These are phyloP conservation scores for Andrena hattorfiana DNA, from an alignment of 2,888 invertebrate species.

Conservation along the genomic window DNA sequence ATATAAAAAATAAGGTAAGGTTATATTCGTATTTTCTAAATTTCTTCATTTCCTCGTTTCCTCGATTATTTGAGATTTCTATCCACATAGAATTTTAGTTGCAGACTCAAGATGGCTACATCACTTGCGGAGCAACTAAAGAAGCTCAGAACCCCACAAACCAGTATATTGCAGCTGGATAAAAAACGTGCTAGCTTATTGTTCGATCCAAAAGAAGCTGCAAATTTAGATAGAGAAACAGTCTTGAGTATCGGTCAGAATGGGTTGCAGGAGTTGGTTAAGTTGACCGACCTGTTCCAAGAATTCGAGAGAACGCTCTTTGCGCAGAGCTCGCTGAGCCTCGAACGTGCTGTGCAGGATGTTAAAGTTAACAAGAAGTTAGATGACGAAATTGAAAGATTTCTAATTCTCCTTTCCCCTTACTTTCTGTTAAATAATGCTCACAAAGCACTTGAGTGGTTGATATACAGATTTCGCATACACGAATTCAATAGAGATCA, in stretches of 20 bases:
- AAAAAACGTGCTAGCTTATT: constrained; percentile 93
- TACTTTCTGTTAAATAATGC: constrained; percentile 94
- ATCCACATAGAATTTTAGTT: background rate
- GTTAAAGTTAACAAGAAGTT: constrained; percentile 91
- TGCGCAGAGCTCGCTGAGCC: constrained; percentile 90
- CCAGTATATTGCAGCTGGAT: constrained; percentile 88
- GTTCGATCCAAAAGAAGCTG: constrained; percentile 96
- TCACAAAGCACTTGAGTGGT: constrained; percentile 98
- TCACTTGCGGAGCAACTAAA: constrained; percentile 93
- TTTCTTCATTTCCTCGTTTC: background rate
- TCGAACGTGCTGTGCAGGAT: constrained; percentile 93
- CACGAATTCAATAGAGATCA: constrained; percentile 95
- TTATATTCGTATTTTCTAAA: constrained; percentile 1
- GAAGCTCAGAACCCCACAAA: constrained; percentile 91
- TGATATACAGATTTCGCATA: constrained; percentile 95
- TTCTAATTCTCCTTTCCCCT: constrained; percentile 93
- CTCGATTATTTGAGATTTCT: background rate
- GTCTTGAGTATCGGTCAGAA: constrained; percentile 93
- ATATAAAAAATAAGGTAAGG: constrained; percentile 20
- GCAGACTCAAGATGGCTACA: constrained; percentile 84
- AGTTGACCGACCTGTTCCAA: constrained; percentile 90
- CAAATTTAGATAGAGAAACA: constrained; percentile 92
- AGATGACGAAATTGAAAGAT: constrained; percentile 91
- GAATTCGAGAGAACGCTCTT: constrained; percentile 92
- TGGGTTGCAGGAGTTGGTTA: constrained; percentile 93